phyloP scores from a whole-genome alignment of 92 coral and sea anemone genomes.

The Ricordea florida region DNA sequence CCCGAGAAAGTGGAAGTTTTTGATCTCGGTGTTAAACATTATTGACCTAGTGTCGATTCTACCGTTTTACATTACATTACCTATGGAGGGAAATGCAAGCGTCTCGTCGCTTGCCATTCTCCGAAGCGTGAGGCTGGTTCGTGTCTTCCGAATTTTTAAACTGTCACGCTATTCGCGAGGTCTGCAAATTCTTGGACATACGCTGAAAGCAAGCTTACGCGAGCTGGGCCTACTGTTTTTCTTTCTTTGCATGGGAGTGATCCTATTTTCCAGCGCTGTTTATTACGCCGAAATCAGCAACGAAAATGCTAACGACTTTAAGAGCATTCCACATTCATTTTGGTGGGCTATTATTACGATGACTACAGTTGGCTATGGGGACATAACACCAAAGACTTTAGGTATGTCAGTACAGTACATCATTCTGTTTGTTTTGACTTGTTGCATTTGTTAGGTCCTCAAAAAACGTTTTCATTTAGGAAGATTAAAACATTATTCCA shows the following conservation, averaged over 20 bases:
- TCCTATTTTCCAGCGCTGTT: constrained; percentile 93
- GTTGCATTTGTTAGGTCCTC: too few relatives aligned
- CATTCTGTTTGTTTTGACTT: too few relatives aligned
- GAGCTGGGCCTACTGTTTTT: constrained; percentile 91
- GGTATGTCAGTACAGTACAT: too few relatives aligned
- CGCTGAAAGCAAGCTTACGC: constrained; percentile 93
- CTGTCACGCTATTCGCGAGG: constrained; percentile 98
- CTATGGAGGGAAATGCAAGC: constrained; percentile 77
- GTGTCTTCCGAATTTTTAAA: constrained; percentile 95
- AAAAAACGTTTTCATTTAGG: too few relatives aligned
- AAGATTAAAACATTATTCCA: too few relatives aligned
- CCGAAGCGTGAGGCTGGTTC: constrained; percentile 86
- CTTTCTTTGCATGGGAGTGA: constrained; percentile 94
- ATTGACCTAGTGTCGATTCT: constrained; percentile 91
- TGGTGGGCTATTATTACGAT: constrained; percentile 99
- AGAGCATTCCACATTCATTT: constrained; percentile 94
- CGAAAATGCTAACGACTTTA: constrained; percentile 54
- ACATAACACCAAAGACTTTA: constrained; percentile 87
- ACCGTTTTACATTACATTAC: constrained; percentile 87
- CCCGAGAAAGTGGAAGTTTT: constrained; percentile 92
- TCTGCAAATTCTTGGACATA: constrained; percentile 94
- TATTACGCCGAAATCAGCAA: constrained; percentile 88
- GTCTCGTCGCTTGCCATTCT: constrained; percentile 92
- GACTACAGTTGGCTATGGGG: constrained; percentile 99
- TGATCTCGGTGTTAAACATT: constrained; percentile 84